These are phyloP conservation scores for Pinctada fucata DNA, from an alignment of 2,888 invertebrate genomes.

Conservation along the genomic window DNA sequence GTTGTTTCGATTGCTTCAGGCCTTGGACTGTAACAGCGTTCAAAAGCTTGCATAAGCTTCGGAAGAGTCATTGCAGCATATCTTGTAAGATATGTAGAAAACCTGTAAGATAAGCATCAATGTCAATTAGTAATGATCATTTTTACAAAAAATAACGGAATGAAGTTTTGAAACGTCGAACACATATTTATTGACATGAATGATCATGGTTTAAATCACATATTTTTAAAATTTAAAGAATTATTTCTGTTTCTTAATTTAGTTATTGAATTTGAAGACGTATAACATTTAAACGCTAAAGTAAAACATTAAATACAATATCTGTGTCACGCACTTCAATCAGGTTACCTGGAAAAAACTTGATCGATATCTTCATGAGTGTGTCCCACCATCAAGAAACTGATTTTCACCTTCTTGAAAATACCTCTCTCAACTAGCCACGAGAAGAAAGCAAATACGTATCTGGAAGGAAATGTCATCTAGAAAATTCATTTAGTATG, in stretches of 20 bases:
- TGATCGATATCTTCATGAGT: slow-evolving; percentile 29
- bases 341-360: slow-evolving; percentile 24
- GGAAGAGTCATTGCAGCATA: neutral
- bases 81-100: slow-evolving; percentile 8
- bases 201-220: neutral
- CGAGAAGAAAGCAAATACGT: slow-evolving; percentile 18
- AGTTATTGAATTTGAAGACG: too few species aligned
- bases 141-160: too few species aligned
- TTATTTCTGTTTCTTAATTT: too few species aligned
- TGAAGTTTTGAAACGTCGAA: too few species aligned
- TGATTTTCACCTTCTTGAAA: slow-evolving; percentile 19
- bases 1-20: slow-evolving; percentile 6
- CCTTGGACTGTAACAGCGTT: slow-evolving; percentile 8
- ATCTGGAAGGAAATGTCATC: slow-evolving; percentile 26
- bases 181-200: too few species aligned
- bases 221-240: too few species aligned
- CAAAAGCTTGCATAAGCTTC: slow-evolving; percentile 4
- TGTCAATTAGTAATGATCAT: too few species aligned
- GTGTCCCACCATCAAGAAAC: slow-evolving; percentile 27
- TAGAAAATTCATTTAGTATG: too few species aligned
- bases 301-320: too few species aligned
- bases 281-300: too few species aligned
- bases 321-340: too few species aligned
- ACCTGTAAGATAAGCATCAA: too few species aligned
- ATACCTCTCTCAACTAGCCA: slow-evolving; percentile 7